Conservation (phyloP, 2,888 invertebrate genomes). For the Ophion ellenae region DNA sequence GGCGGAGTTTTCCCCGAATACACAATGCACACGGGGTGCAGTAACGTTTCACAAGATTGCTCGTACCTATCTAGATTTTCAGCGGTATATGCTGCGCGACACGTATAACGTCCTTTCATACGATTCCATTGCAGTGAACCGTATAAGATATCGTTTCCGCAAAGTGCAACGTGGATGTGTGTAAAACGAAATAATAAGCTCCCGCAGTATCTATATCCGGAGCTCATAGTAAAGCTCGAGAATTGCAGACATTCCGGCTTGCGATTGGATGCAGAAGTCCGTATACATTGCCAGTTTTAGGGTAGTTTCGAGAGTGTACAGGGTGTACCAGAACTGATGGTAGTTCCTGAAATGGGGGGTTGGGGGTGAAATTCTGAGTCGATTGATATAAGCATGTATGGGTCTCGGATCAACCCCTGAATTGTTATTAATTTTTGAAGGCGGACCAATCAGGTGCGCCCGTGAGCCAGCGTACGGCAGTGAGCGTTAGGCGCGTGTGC, state of each 20-base stretch:
- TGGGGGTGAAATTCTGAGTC: too few species aligned
- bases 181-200: conserved; percentile 80
- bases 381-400: too few species aligned
- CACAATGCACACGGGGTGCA: conserved; percentile 32
- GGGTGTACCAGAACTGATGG: too few species aligned
- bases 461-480: too few species aligned
- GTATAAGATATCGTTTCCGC: conserved; percentile 52
- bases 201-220: conserved; percentile 41
- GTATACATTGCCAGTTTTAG: conserved; percentile 52
- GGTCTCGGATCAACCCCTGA: too few species aligned
- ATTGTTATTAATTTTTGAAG: too few species aligned
- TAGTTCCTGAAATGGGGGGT: too few species aligned
- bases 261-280: conserved; percentile 79
- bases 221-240: conserved; percentile 72
- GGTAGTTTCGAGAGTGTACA: conserved; percentile 73
- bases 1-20: conserved; percentile 17
- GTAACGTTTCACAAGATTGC: conserved; percentile 36
- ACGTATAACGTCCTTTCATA: conserved; percentile 68
- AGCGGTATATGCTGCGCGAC: conserved; percentile 23
- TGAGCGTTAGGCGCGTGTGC: too few species aligned
- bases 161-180: conserved; percentile 42
- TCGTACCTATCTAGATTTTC: conserved; percentile 42
- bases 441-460: too few species aligned
- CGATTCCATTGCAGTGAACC: conserved; percentile 58
- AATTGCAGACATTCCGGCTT: conserved; percentile 77